These are phyloP conservation scores for Coremacera marginata DNA, from an alignment of 2,888 invertebrate genomes.

Conservation along the genomic window DNA sequence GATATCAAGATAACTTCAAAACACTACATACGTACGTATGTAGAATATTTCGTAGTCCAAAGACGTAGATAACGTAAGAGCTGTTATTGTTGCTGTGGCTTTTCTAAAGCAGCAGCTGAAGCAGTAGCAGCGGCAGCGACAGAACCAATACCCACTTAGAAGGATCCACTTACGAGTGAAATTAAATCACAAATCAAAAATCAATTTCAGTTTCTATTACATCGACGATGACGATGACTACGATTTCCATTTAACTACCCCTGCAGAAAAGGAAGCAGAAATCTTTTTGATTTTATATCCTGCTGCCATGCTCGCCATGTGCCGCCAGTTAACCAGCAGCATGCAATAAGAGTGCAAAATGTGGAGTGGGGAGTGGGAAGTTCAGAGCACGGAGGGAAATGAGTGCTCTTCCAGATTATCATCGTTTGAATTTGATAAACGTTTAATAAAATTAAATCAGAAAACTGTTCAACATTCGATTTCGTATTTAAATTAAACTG, in stretches of 20 bases:
- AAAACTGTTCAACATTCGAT: slow-evolving; percentile 16
- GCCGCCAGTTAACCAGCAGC: slow-evolving; percentile 11
- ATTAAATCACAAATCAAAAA: slow-evolving; percentile 69
- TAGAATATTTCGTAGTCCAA: neutral
- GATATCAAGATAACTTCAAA: slow-evolving; percentile 1
- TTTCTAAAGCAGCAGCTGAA: neutral
- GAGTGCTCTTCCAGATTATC: neutral
- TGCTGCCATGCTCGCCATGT: neutral
- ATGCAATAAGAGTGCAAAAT: no score
- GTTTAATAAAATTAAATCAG: slow-evolving; percentile 30
- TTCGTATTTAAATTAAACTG: slow-evolving; percentile 23
- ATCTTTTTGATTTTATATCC: slow-evolving; percentile 17
- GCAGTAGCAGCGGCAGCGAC: neutral
- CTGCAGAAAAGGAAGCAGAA: neutral
- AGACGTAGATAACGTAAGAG: neutral
- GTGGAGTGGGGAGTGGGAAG: no score
- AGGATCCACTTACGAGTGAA: slow-evolving; percentile 51
- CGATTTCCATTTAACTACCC: slow-evolving; percentile 21
- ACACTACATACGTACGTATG: slow-evolving; percentile 1
- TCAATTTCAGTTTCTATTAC: slow-evolving; percentile 65
- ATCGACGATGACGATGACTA: slow-evolving; percentile 46
- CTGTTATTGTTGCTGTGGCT: neutral
- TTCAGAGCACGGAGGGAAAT: no score
- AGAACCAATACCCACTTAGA: neutral
- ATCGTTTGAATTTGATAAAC: slow-evolving; percentile 21